These are phyloP conservation scores for Drosophila dives DNA, from an alignment of 2,888 invertebrate species.

Conservation along the genomic window DNA sequence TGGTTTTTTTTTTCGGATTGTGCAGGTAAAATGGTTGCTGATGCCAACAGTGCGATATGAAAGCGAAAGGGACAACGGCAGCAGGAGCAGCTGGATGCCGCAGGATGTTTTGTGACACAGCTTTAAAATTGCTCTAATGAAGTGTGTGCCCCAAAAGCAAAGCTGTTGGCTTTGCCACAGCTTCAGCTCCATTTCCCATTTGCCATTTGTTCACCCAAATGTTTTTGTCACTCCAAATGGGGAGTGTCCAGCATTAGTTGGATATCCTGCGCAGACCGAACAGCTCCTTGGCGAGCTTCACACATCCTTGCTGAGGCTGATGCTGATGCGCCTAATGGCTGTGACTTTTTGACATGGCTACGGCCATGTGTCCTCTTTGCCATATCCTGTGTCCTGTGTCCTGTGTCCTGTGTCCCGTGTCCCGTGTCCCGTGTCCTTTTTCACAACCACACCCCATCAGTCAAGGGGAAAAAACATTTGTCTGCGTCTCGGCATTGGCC, in stretches of 20 bases:
- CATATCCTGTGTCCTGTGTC: slow-evolving; percentile 40
- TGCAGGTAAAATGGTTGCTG: slow-evolving; percentile 24
- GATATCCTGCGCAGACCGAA: not conserved
- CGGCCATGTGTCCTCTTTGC: slow-evolving; percentile 52
- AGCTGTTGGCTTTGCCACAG: slow-evolving; percentile 7
- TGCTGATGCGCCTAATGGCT: slow-evolving; percentile 70
- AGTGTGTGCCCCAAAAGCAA: slow-evolving; percentile 28
- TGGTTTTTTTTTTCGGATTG: not conserved
- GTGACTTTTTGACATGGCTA: slow-evolving; percentile 80
- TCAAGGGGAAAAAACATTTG: slow-evolving; percentile 24
- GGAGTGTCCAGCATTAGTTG: slow-evolving; percentile 3
- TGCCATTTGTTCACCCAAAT: not conserved
- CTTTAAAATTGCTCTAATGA: slow-evolving; percentile 56
- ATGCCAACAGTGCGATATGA: slow-evolving; percentile 34
- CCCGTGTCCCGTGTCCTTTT: slow-evolving; percentile 34
- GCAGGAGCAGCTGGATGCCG: slow-evolving; percentile 7
- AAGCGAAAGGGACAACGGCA: slow-evolving; percentile 3
- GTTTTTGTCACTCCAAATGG: slow-evolving; percentile 48
- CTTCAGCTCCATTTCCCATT: slow-evolving; percentile 6
- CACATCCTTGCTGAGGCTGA: slow-evolving; percentile 18
- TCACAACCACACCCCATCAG: not conserved
- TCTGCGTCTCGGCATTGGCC: slow-evolving; percentile 49
- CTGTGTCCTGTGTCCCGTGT: slow-evolving; percentile 25
- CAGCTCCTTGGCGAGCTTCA: slow-evolving; percentile 8
- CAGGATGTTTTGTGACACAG: slow-evolving; percentile 17